Base-by-base conservation (phyloP, 2,888 invertebrate species). In the Dexiosoma caninum region DNA sequence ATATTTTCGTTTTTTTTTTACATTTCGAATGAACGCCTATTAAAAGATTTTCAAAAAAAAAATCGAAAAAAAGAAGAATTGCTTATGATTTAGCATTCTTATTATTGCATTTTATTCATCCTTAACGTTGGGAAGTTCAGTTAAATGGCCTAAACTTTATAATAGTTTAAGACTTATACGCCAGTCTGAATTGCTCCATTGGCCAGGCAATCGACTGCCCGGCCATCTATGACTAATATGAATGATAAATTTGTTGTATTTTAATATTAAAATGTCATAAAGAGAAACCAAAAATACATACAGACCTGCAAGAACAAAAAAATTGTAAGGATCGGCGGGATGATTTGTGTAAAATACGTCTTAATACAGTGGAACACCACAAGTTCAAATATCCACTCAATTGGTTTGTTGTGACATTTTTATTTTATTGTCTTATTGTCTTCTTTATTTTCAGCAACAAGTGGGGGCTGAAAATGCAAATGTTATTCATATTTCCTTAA, bases 321-420 rank as follows among this genome's bases (percentile, higher is more conserved):
- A 32, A 62, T 57, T 69, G 55, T 55, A 70, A 49, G 57, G 70
- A 64, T 77, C 32, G 46, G 32, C 32, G 46, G 32, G 8, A 57
- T 57, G 57, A 55, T 55, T 57, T 55, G 42, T 55, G 42, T 53
- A 30, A n/a, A 35, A 53, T 67, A 35, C 23, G 10, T 55, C 32
- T 37, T 37, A 19, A 23, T 46, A 37, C 37, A 35, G 32, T n/a
- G 40, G 30, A 30, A 30, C 21, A 51, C 40, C 14, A 14, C 7
- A 4, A 6, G 30, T 30, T 49, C 14, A 40, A 67, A 9, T 49
- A n/a, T n/a, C n/a, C n/a, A 44, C 62, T 64, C 67, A 69, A 69
- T 72, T 62, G 67, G 40, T 57, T 77, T 81, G 72, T 81, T 81
- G 72, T 81, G 77, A 81, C 81, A 77, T 81, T 77, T 72, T 30